phyloP scores from a whole-genome alignment of 2,113 vertebrate species.

The Vidua chalybeata region DNA sequence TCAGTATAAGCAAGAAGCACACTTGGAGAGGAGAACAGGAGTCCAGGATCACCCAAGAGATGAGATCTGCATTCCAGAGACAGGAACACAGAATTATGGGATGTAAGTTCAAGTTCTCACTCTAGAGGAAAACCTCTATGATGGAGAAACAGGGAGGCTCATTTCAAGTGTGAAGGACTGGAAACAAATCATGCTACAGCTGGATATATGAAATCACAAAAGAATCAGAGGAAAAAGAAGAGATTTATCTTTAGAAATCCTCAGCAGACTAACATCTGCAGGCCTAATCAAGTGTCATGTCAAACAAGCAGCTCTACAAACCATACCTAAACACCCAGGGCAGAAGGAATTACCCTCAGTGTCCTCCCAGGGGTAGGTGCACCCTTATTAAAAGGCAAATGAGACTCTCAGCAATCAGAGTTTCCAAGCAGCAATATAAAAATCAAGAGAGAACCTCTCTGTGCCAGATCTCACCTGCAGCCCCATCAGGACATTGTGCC shows the following conservation, averaged over 20 bases:
- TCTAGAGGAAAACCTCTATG: not conserved
- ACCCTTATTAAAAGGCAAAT: not conserved
- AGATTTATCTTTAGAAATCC: not conserved
- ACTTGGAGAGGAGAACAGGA: not conserved
- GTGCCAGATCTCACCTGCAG: not conserved
- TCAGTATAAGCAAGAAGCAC: not conserved
- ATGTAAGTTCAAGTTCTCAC: not conserved
- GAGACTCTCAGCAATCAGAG: not conserved
- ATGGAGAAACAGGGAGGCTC: not conserved
- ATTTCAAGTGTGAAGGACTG: not conserved
- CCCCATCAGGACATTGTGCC: not conserved
- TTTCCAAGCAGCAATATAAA: not conserved
- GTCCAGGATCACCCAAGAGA: not conserved
- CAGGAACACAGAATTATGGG: not conserved
- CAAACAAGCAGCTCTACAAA: not conserved
- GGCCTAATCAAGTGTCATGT: not conserved
- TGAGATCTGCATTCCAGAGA: not conserved
- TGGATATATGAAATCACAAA: not conserved
- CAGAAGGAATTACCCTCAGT: not conserved
- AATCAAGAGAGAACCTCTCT: not conserved
- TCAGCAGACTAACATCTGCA: conserved; percentile 5
- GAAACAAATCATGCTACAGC: not conserved
- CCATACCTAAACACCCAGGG: not conserved
- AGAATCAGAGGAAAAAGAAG: not conserved
- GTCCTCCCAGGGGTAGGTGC: not conserved